These are phyloP conservation scores for Channallabes apus DNA, from an alignment of 2,797 vertebrate genomes.

Conservation along the genomic window DNA sequence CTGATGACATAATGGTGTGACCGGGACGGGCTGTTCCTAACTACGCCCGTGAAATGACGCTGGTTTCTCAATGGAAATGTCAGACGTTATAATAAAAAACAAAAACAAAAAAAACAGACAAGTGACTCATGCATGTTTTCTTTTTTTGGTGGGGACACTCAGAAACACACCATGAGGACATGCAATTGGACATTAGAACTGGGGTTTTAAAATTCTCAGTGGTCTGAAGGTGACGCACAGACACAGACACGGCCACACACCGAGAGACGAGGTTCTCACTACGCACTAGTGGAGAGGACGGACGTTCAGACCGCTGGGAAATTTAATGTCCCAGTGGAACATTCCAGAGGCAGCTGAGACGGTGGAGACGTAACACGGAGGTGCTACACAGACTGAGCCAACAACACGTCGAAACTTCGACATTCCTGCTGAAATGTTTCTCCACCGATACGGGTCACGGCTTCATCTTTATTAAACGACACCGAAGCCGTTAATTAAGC, in stretches of 20 bases:
- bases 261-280: constrained; percentile 27
- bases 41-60: constrained; percentile 62
- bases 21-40: constrained; percentile 58
- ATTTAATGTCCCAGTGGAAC: constrained; percentile 44
- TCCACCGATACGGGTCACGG: not conserved
- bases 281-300: constrained; percentile 38
- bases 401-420: not conserved
- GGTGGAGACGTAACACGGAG: constrained; percentile 36
- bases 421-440: not conserved
- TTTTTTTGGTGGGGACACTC: constrained; percentile 58
- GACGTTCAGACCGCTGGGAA: constrained; percentile 58
- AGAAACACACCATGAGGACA: constrained; percentile 68
- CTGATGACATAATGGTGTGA: constrained; percentile 38
- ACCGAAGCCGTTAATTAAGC: not conserved
- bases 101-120: constrained; percentile 46
- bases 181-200: constrained; percentile 65
- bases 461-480: not conserved
- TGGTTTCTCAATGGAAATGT: constrained; percentile 47
- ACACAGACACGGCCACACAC: constrained; percentile 39
- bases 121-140: constrained; percentile 63
- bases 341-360: constrained; percentile 40
- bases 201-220: constrained; percentile 60
- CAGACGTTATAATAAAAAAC: constrained; percentile 23
- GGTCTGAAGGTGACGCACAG: constrained; percentile 62
- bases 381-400: constrained; percentile 29